Base-by-base conservation (phyloP, 2,797 vertebrate species). In the Pseudocheirus occidentalis region DNA sequence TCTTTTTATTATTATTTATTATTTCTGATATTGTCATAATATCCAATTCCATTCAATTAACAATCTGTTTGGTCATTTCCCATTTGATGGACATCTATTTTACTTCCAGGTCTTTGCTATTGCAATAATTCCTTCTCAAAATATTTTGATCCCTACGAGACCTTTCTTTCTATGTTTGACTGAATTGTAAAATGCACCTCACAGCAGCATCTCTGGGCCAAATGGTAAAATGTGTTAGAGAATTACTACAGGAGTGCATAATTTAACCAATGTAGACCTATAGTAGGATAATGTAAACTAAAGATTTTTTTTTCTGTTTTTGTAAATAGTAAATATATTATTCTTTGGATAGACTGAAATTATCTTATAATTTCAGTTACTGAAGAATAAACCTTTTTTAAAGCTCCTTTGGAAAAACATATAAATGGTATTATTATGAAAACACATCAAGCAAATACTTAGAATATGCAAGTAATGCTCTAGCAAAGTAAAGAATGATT, bases 391-490 rank as follows among this genome's bases (percentile, higher is more conserved):
- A 57, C 11, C 87, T 81, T 55, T 87, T 4, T 62, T 92, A 56
- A 31, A 73, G 89, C 0, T 92, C 3, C 13, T 95, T 73, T 95
- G 92, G 31, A 14, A 58, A n/a, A 54, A 57, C 11, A 5, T 91
- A 27, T 57, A 46, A 92, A n/a, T 92, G 28, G 24, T 90, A 90
- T 34, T 95, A 27, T 55, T 93, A 91, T 54, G 87, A 96, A 91
- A 96, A 91, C 13, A 66, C 92, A 11, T 2, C n/a, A 94, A 91
- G 62, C 55, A 94, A 90, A 92, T 91, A 90, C 90, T 94, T 28
- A 12, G 14, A 81, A 55, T 4, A 53, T n/a, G 92, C 27, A 92
- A 95, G 16, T 81, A 31, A 58, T 46, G 5, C 90, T 96, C 92
- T 54, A 92, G 73, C 28, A 1, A 59, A 13, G 0, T 46, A 56